phyloP scores from a whole-genome alignment of 2,113 vertebrate genomes.

The human region GRCh38 chr9:33008001-33008500 shows the following conservation, averaged over 20 bases:
- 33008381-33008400: conserved; percentile 26
- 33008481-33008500: too few species aligned
- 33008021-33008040: neutral
- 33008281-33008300: neutral
- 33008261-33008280: neutral
- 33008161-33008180: neutral
- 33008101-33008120: neutral
- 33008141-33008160: neutral
- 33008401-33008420: neutral
- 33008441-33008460: too few species aligned
- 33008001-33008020: neutral
- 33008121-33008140: conserved; percentile 27
- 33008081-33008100: neutral
- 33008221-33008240: neutral
- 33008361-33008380: neutral
- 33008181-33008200: neutral
- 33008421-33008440: too few species aligned
- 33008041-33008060: neutral
- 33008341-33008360: neutral
- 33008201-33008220: neutral
- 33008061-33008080: neutral
- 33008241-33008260: neutral
- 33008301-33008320: conserved; percentile 27
- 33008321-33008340: neutral
- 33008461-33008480: too few species aligned